Evolutionary conservation across 2,113 vertebrate species (phyloP).

Genomic region (Bos taurus): DNA sequence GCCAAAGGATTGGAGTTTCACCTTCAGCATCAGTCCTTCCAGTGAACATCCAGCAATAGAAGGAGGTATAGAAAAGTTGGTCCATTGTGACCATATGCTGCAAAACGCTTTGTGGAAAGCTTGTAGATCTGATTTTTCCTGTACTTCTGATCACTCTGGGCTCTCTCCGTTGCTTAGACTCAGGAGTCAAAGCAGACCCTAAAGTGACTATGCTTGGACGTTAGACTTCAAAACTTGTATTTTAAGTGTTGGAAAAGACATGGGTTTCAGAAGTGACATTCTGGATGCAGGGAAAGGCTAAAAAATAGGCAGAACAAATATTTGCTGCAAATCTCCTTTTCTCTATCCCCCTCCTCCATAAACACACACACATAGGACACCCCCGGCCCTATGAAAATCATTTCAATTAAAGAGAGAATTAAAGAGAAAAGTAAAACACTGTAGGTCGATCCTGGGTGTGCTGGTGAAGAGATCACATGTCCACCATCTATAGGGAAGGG

Average conservation of each 20-base stretch:
- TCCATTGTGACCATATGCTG: neutral
- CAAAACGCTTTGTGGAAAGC: neutral
- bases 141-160: neutral
- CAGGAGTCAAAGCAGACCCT: neutral
- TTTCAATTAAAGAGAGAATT: neutral
- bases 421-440: neutral
- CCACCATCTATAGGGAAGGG: fast-evolving
- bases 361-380: neutral
- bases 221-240: neutral
- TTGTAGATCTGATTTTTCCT: neutral
- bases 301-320: neutral
- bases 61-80: neutral
- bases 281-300: neutral
- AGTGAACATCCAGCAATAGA: neutral
- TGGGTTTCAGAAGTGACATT: neutral
- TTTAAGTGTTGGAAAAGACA: neutral
- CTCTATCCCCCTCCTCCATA: fast-evolving
- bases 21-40: neutral
- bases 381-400: neutral
- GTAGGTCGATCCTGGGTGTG: neutral
- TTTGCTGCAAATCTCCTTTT: neutral
- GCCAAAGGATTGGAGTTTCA: neutral
- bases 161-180: neutral
- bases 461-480: neutral
- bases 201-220: neutral